These are phyloP conservation scores for Drosophila teissieri DNA, from an alignment of 1,140 invertebrate genomes.

Conservation along the genomic window DNA sequence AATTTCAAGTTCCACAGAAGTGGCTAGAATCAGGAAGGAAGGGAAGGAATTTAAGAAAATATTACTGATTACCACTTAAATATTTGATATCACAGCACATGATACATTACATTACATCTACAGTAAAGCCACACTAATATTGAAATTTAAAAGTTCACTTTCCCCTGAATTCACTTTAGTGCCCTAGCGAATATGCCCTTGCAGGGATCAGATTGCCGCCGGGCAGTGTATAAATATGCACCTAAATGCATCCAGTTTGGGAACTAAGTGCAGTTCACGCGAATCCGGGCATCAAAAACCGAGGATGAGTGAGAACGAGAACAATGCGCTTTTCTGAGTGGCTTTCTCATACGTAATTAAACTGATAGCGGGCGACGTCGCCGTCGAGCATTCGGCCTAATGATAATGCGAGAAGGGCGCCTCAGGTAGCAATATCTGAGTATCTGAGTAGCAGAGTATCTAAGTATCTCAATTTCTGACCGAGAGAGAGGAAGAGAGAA, in stretches of 20 bases:
- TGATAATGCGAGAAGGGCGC: constrained; percentile 77
- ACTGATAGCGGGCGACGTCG: constrained; percentile 67
- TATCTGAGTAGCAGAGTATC: constrained; percentile 9
- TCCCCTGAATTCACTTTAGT: background rate
- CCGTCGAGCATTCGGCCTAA: constrained; percentile 65
- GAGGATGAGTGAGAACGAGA: constrained; percentile 40
- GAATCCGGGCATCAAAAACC: constrained; percentile 36
- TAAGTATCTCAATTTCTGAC: constrained; percentile 3
- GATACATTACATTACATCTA: too few relatives aligned
- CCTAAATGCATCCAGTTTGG: constrained; percentile 53
- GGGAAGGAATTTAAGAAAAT: background rate
- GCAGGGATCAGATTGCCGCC: background rate
- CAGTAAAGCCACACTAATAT: background rate
- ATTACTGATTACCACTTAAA: background rate
- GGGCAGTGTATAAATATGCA: constrained; percentile 45
- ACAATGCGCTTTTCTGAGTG: constrained; percentile 51
- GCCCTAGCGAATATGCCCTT: constrained; percentile 22
- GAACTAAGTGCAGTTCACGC: constrained; percentile 54
- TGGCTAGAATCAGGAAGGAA: background rate
- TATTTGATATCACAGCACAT: too few relatives aligned
- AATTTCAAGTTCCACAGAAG: too few relatives aligned
- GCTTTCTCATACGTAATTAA: constrained; percentile 80
- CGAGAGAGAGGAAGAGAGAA: background rate
- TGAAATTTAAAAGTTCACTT: background rate
- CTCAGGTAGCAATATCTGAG: constrained; percentile 63